Base-by-base conservation (phyloP, 2,113 vertebrate genomes). In the Rhegmatorhina hoffmannsi region DNA sequence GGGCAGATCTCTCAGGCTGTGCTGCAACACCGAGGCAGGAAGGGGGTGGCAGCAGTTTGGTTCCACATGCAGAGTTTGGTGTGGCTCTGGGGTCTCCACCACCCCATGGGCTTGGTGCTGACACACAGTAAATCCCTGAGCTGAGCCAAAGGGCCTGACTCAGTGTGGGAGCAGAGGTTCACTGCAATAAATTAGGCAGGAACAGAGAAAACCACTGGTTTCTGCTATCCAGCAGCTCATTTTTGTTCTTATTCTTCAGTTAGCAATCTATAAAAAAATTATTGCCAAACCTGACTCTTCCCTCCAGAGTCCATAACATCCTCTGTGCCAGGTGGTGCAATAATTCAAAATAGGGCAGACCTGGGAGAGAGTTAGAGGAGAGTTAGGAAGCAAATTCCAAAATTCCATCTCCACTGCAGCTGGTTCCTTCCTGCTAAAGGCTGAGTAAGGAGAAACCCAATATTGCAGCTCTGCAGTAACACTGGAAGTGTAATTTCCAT, bases 221-320 rank as follows among this genome's bases (percentile, higher is more conserved):
- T 94, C 87, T 97, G 28, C 96, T 95, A 88, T 90, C 93, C 94
- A 93, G 80, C 95, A 96, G 94, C 89, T 97, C 92, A 89, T 97
- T 97, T 97, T 95, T 97, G 91, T 89, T 97, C 95, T 96, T 97
- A 94, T 92, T 97, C 96, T 97, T 89, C 92, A 94, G 83, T 97
- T 97, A 97, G 81, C 76, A 92, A 97, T 94, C 85, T 96, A 87
- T 94, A 70, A 97, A 96, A 76, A 83, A 95, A 89, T 76, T 86
- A 96, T 74, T 95, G 85, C 94, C 97, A 95, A 97, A 92, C 82
- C 93, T 33, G 44, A 85, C 87, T 96, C 83, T 92, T 87, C 90
- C 89, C 77, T 97, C 95, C 92, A 95, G 96, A 97, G 95, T 95
- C 95, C 96, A 70, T 92, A 97, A 96, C 92, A 96, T 95, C 93